Base-by-base conservation (phyloP, 2,113 vertebrate species). In the Fukomys damarensis region DNA sequence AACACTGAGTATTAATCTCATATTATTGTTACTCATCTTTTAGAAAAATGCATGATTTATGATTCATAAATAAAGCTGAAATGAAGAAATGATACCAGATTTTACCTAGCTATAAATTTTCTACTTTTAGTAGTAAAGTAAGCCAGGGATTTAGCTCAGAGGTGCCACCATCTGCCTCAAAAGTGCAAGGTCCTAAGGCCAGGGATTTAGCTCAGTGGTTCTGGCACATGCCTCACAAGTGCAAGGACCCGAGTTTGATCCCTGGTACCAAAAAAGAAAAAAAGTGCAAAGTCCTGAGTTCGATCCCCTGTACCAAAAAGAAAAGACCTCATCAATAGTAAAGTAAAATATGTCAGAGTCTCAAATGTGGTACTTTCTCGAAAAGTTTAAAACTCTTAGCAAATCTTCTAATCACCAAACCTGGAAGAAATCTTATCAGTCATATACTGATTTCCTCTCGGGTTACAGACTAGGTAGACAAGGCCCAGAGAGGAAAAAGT, bases 381-480 rank as follows among this genome's bases (percentile, higher is more conserved):
- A 72, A 89, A 91, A 74, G n/a, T 86, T 80, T 38, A 95, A 66
- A n/a, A 65, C 26, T 74, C 58, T 88, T 83, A 92, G 24, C 49
- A 81, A 70, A 84, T 56, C 46, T 89, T 85, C n/a, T 80, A 89
- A 91, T 58, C 49, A 4, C 6, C 80, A 49, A 68, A 76, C 35
- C 19, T 86, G 28, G 52, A 83, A 90, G 30, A 88, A 89, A 54
- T 22, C 4, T 65, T 61, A 77, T 58, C 56, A 81, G 76, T 76
- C 32, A 86, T 2, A 35, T 24, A 66, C 16, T 61, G 86, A n/a
- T 35, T 76, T 76, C 43, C 72, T 30, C 38, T 49, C 52, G 20
- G 80, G 3, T 32, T 63, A 3, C 32, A n/a, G 58, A n/a, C 10
- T 17, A 9, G 19, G 52, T n/a, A 68, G 63, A 13, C 74, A 59